Conservation (phyloP, 2,888 invertebrate species). For the Clitarchus hookeri region DNA sequence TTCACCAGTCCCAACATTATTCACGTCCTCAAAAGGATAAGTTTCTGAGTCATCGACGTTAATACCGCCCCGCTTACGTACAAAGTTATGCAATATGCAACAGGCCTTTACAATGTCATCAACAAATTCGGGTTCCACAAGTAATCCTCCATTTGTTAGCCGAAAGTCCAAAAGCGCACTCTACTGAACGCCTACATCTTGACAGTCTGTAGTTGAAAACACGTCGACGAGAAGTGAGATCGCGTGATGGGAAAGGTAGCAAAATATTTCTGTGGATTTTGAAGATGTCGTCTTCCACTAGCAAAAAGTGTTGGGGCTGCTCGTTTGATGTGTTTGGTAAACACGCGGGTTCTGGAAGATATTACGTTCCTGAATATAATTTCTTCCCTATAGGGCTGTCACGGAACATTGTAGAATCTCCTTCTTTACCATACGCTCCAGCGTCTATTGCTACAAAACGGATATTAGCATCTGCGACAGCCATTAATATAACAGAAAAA, state of each 20-base stretch:
- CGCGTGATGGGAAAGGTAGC: neutral
- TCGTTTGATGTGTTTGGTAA: conserved; percentile 10
- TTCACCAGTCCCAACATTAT: no score
- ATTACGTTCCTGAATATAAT: neutral
- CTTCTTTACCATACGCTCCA: conserved; percentile 17
- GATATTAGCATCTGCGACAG: neutral
- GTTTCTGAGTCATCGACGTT: no score
- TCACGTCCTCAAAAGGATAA: no score
- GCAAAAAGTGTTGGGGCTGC: neutral
- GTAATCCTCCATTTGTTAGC: no score
- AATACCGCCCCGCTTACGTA: no score
- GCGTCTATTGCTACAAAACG: conserved; percentile 19
- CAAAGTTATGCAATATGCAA: no score
- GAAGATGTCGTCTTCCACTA: neutral
- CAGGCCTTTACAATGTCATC: no score
- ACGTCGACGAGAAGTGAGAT: neutral
- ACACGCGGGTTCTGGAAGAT: neutral
- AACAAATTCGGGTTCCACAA: no score
- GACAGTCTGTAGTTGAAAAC: no score
- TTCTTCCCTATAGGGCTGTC: conserved; percentile 11
- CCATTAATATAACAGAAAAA: conserved; percentile 11
- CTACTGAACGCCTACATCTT: no score
- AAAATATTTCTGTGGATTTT: neutral
- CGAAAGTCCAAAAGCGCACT: no score
- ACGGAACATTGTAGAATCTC: neutral